A percentile compares a stretch with the other conserved stretches of the same genome.
Evolutionary conservation across 1,140 invertebrate genomes (phyloP).

Genomic region (Ceratina japonica): DNA sequence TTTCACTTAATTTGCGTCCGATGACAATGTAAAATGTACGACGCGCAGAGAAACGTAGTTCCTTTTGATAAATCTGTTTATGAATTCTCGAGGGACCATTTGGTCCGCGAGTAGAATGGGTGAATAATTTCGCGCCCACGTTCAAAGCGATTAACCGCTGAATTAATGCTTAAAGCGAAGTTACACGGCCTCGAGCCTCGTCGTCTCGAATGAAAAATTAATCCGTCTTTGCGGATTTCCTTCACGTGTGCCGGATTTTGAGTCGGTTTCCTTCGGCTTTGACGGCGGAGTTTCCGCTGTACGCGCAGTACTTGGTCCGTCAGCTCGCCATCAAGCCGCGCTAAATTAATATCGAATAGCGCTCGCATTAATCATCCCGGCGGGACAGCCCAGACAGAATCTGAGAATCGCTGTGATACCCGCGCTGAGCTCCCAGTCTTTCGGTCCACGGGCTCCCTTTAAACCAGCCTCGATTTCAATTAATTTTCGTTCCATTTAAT

Average conservation of each 20-base stretch:
- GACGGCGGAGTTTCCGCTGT: conserved; percentile 20
- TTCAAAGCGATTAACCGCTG: neutral
- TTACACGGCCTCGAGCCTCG: neutral
- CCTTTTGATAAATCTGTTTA: no score
- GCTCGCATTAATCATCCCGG: conserved; percentile 35
- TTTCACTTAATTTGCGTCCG: no score
- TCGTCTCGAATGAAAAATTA: neutral
- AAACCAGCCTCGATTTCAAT: conserved; percentile 14
- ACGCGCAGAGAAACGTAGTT: no score
- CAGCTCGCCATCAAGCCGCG: conserved; percentile 13
- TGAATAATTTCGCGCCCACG: no score
- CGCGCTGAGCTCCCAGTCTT: neutral
- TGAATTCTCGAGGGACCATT: no score
- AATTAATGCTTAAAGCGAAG: neutral
- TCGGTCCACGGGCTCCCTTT: neutral
- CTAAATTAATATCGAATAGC: conserved; percentile 55
- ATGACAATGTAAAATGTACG: no score
- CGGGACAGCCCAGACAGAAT: neutral
- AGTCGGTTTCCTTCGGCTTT: conserved; percentile 16
- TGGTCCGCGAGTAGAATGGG: no score
- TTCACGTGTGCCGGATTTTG: neutral
- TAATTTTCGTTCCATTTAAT: neutral
- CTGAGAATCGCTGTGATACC: neutral
- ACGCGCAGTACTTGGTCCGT: neutral
- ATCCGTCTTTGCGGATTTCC: neutral